Evolutionary conservation across 2,113 vertebrate genomes (phyloP).

Genomic region (Chiloscyllium plagiosum): DNA sequence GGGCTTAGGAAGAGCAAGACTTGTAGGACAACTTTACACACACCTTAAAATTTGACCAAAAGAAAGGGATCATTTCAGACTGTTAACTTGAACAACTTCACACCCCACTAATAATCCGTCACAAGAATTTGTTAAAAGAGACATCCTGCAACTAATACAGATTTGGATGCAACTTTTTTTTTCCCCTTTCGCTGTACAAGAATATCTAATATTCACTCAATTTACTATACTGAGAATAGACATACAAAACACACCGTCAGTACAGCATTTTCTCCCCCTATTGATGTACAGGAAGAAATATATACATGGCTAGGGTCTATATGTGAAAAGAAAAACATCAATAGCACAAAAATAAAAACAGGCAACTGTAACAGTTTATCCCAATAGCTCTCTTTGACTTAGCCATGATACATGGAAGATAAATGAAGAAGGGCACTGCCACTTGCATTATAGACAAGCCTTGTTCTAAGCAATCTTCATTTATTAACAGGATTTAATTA

Average conservation of each 20-base stretch:
- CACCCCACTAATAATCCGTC: neutral
- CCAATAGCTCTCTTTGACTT: neutral
- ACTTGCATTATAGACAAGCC: neutral
- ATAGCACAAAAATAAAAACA: constrained; percentile 3
- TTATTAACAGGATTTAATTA: constrained; percentile 5
- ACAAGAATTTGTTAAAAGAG: neutral
- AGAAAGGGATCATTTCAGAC: neutral
- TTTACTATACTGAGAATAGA: neutral
- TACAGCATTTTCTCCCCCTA: neutral
- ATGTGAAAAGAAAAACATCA: neutral
- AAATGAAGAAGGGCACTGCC: neutral
- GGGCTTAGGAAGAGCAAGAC: neutral
- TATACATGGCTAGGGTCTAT: neutral
- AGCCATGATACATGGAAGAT: constrained; percentile 10
- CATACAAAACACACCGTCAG: neutral
- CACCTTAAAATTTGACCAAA: neutral
- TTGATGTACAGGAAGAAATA: neutral
- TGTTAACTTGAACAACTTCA: neutral
- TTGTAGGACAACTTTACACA: neutral
- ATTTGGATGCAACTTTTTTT: neutral
- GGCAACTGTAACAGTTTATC: neutral
- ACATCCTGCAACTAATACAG: neutral
- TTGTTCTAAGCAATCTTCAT: neutral
- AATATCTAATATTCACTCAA: neutral
- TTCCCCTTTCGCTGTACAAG: neutral